These are phyloP conservation scores for Dasypogon diadema DNA, from an alignment of 2,888 invertebrate species.

Conservation along the genomic window DNA sequence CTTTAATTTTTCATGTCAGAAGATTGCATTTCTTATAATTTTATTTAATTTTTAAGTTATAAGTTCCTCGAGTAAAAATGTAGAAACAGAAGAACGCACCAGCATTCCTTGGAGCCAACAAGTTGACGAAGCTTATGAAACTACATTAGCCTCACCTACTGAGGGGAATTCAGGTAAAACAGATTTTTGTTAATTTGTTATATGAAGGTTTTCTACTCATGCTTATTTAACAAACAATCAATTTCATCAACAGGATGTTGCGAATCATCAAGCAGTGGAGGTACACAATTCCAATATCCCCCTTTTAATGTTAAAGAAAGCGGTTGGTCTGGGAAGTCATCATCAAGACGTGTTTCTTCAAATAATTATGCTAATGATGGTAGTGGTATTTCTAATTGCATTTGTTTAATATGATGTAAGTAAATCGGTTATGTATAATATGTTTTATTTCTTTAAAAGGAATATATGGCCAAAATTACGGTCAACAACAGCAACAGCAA, in stretches of 20 bases:
- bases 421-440: too few species aligned
- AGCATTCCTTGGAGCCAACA: conserved; percentile 68
- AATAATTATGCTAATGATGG: conserved; percentile 56
- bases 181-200: neutral
- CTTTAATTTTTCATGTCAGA: neutral
- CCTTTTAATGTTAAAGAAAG: conserved; percentile 89
- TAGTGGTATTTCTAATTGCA: conserved; percentile 5
- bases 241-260: conserved; percentile 73
- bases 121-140: conserved; percentile 67
- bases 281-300: conserved; percentile 87
- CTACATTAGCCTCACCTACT: conserved; percentile 64
- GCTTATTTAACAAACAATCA: conserved; percentile 61
- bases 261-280: conserved; percentile 71
- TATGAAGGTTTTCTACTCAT: too few species aligned
- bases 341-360: conserved; percentile 50
- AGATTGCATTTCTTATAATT: neutral
- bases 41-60: conserved; percentile 52
- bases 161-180: conserved; percentile 56
- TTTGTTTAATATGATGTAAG: too few species aligned
- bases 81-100: conserved; percentile 55
- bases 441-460: conserved; percentile 48
- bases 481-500: conserved; percentile 71
- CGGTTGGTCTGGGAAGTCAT: conserved; percentile 74
- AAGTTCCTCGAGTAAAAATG: conserved; percentile 57
- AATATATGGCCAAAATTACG: conserved; percentile 72